phyloP scores from a whole-genome alignment of 2,113 vertebrate species.

The Turdus rufiventris region DNA sequence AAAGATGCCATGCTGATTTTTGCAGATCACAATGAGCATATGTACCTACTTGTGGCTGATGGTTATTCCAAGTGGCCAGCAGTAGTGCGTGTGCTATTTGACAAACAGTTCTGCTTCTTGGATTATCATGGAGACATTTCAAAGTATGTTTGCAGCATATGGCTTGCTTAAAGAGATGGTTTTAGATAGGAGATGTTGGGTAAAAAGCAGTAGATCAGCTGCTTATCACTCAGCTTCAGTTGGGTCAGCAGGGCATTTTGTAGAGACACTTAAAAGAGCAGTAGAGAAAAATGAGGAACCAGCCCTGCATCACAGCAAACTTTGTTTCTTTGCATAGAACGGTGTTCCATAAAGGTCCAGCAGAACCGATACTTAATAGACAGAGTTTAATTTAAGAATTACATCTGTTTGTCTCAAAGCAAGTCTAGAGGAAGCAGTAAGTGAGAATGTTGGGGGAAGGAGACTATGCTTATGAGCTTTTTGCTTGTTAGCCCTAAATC shows the following conservation, averaged over 20 bases:
- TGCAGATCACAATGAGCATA: constrained; percentile 41
- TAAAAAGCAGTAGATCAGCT: constrained; percentile 34
- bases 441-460: not conserved
- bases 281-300: not conserved
- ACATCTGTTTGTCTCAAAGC: not conserved
- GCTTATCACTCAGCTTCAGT: constrained; percentile 27
- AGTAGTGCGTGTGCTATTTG: not conserved
- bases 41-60: constrained; percentile 29
- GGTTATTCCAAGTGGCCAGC: constrained; percentile 53
- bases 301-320: not conserved
- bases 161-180: constrained; percentile 28
- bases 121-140: constrained; percentile 25
- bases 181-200: not conserved
- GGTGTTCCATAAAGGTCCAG: not conserved
- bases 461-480: not conserved
- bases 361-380: not conserved
- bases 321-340: not conserved
- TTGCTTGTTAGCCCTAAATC: not conserved
- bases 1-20: constrained; percentile 14
- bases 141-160: constrained; percentile 48
- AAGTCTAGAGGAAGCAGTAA: not conserved
- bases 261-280: not conserved
- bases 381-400: not conserved
- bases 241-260: not conserved
- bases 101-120: constrained; percentile 44